Evolutionary conservation across 2,888 invertebrate genomes (phyloP), one percentile per base, ranked within the genome.

Genomic region (Hirtodrosophila histrioides): DNA sequence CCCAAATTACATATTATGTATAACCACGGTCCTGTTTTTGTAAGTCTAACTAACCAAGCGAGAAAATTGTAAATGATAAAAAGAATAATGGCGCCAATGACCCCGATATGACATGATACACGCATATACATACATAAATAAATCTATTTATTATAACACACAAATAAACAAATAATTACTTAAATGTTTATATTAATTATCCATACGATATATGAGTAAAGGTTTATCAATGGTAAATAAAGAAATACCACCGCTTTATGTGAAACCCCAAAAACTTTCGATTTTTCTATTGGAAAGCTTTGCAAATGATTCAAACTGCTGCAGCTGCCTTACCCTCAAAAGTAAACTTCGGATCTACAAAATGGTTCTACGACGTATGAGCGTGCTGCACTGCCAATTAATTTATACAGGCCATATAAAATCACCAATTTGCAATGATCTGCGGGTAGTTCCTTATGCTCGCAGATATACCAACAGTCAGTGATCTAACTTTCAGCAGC

Each of bases 211-310:
- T 83, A 79, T 73, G 77, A 78, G 78, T 86, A 76, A 78, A 74
- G 78, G 89, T 89, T 83, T 86, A 85, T 84, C 82, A 86, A 89
- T 89, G 89, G 86, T 89, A 89, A 89, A 89, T 89, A 90, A 91
- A 90, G 86, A 90, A 90, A 89, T 89, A 91, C 90, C 90, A 90
- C 91, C 90, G 90, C 90, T 90, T 90, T 91, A 90, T 90, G 91
- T 91, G 90, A 89, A 86, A 86, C 86, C 85, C 89, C 77, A 87
- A 69, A 12, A 45, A 10, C 0, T 1, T 0, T 6, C 3, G 5
- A 8, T 24, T 56, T 36, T 3, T 37, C 23, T n/a, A 3, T n/a
- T 31, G 24, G 33, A n/a, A 17, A 2, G 17, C 17, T 17, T 1
- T 1, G 17, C 1, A 1, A 17, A 17, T 17, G 1, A 17, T 17